Conservation (phyloP, 2,888 invertebrate genomes). For the Hypercompe scribonia region DNA sequence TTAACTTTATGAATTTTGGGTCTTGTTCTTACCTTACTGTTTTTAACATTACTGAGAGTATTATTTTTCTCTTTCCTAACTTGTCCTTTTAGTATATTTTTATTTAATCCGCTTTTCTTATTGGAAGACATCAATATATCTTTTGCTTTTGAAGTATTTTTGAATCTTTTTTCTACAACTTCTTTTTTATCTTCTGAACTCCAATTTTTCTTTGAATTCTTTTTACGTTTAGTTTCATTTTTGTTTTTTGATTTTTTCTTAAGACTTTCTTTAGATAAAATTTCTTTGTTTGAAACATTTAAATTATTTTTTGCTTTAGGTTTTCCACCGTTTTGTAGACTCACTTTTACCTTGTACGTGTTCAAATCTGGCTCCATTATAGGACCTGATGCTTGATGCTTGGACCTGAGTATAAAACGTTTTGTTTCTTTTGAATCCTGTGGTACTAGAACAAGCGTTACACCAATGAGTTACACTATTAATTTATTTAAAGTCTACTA, state of each 20-base stretch:
- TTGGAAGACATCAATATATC: neutral
- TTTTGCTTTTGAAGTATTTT: neutral
- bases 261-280: neutral
- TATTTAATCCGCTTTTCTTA: neutral
- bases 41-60: neutral
- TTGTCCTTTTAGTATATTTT: neutral
- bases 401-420: neutral
- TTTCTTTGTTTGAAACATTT: neutral
- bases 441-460: neutral
- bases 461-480: too few relatives aligned
- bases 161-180: neutral
- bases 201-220: neutral
- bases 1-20: neutral
- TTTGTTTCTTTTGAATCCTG: neutral
- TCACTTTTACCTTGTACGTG: neutral
- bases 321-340: neutral
- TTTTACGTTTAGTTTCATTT: neutral
- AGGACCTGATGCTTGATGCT: neutral
- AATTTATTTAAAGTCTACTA: too few relatives aligned
- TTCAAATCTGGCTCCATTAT: neutral
- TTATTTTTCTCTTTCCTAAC: neutral
- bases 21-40: neutral
- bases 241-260: neutral
- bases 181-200: neutral
- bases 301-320: neutral